These are phyloP conservation scores for Tragulus kanchil DNA, from an alignment of 2,113 vertebrate genomes.

Conservation along the genomic window DNA sequence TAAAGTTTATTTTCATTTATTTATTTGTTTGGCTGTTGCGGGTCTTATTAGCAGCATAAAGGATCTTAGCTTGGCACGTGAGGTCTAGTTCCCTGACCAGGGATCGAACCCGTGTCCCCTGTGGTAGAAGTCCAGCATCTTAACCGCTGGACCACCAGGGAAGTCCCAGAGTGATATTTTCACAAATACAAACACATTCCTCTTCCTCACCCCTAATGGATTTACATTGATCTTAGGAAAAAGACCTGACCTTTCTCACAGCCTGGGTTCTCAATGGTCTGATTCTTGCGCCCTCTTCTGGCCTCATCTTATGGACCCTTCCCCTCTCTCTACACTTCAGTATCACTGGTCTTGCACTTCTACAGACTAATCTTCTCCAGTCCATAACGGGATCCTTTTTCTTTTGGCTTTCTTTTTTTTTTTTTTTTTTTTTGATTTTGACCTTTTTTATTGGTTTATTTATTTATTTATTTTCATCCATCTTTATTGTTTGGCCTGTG, in stretches of 20 bases:
- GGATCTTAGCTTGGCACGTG: background rate
- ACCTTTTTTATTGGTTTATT: no score
- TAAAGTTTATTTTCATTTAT: background rate
- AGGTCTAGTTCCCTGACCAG: background rate
- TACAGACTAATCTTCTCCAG: background rate
- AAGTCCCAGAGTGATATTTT: background rate
- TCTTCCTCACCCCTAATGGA: background rate
- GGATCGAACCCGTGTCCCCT: background rate
- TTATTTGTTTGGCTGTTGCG: background rate
- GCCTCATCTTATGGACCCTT: background rate
- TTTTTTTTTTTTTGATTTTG: no score
- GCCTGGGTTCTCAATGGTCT: background rate
- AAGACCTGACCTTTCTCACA: background rate
- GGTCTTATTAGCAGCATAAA: background rate
- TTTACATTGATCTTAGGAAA: background rate
- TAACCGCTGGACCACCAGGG: background rate
- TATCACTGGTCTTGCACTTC: background rate
- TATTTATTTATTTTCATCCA: no score
- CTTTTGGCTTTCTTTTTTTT: no score
- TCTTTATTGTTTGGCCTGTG: no score
- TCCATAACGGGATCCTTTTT: accelerated
- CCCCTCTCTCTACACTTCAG: background rate
- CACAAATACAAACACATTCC: background rate
- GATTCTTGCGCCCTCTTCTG: background rate
- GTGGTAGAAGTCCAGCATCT: background rate